Percentiles rank a stretch among this genome's conserved stretches.
These are phyloP conservation scores for Hylomyscus alleni DNA, from an alignment of 2,797 vertebrate species.

Conservation along the genomic window DNA sequence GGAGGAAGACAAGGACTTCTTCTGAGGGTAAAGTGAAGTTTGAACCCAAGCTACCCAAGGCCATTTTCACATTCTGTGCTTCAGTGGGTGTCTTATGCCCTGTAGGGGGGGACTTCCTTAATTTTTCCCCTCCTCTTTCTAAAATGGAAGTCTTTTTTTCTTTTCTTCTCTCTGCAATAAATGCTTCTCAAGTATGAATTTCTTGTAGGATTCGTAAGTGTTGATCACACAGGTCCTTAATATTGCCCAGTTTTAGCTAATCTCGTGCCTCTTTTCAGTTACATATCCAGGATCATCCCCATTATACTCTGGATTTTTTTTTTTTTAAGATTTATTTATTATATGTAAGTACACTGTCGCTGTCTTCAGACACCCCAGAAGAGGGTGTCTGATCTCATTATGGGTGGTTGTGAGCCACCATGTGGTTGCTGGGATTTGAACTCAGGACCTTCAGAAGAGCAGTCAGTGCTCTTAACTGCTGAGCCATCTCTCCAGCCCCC, in stretches of 20 bases:
- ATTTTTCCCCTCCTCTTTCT: background rate
- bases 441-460: too few species aligned
- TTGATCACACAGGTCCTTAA: background rate
- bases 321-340: too few species aligned
- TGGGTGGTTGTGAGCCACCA: too few species aligned
- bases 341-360: too few species aligned
- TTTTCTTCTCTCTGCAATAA: background rate
- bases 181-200: background rate
- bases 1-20: background rate
- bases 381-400: too few species aligned
- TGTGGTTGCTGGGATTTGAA: too few species aligned
- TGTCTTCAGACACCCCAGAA: too few species aligned
- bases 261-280: slow-evolving; percentile 25
- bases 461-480: too few species aligned
- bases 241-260: slow-evolving; percentile 31
- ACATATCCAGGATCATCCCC: slow-evolving; percentile 8
- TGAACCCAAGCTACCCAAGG: background rate
- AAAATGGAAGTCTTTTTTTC: background rate
- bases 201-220: slow-evolving; percentile 30
- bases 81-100: background rate
- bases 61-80: background rate
- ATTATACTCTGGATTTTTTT: too few species aligned
- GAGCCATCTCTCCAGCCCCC: too few species aligned
- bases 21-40: background rate
- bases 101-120: slow-evolving; percentile 71